Percentiles rank a stretch among this genome's conserved stretches.
Evolutionary conservation across 2,888 invertebrate genomes (phyloP).

Genomic region (Athalia rosae): DNA sequence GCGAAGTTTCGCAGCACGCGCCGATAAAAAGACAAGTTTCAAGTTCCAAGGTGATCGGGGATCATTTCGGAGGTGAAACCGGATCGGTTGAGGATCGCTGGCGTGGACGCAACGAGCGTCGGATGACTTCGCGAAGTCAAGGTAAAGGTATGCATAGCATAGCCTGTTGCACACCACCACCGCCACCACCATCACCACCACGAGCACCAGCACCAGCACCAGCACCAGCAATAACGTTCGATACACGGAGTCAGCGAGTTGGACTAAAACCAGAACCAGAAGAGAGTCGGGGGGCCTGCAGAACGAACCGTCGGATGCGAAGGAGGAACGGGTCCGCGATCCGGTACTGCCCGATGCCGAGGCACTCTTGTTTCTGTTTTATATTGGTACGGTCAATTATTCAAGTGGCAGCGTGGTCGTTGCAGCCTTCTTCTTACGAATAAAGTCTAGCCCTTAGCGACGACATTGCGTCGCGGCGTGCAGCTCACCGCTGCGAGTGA

Average conservation of each 20-base stretch:
- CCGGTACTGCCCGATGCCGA: slow-evolving; percentile 36
- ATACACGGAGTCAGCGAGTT: slow-evolving; percentile 22
- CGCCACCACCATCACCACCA: too few relatives aligned
- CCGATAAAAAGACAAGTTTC: background rate
- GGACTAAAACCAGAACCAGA: slow-evolving; percentile 38
- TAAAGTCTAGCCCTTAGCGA: slow-evolving; percentile 46
- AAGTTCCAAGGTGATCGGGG: background rate
- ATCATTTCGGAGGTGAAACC: background rate
- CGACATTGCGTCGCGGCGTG: background rate
- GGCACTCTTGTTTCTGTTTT: slow-evolving; percentile 46
- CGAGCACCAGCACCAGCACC: background rate
- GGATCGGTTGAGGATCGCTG: slow-evolving; percentile 33
- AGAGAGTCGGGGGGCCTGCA: background rate
- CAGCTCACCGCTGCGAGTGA: slow-evolving; percentile 9
- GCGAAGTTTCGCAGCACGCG: background rate
- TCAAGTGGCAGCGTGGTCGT: slow-evolving; percentile 46
- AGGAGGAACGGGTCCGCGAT: slow-evolving; percentile 43
- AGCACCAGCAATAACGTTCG: background rate
- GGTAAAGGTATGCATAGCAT: slow-evolving; percentile 41
- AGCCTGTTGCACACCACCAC: background rate
- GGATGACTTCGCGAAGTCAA: slow-evolving; percentile 38
- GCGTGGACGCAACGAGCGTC: slow-evolving; percentile 24
- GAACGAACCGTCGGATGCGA: slow-evolving; percentile 32
- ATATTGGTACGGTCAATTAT: slow-evolving; percentile 47
- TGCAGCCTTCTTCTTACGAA: slow-evolving; percentile 37